Base-by-base conservation (phyloP, 2,113 vertebrate genomes). In the Cololabis saira region DNA sequence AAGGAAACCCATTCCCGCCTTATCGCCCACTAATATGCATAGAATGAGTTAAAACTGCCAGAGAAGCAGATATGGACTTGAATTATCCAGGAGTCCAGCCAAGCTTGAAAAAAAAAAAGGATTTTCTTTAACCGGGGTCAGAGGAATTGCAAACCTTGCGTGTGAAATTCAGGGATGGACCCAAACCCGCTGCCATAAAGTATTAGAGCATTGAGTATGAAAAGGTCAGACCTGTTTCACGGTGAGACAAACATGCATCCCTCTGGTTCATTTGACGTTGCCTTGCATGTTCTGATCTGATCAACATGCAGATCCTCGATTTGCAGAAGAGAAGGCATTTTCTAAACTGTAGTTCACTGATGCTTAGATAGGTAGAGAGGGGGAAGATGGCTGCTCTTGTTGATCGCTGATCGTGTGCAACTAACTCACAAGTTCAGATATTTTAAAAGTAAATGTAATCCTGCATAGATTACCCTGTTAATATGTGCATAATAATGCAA, bases 161-260 rank as follows among this genome's bases (percentile, higher is more conserved):
- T 76, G 74, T 64, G 72, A 80, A 82, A 78, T 68, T 50, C 54
- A n/a, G 21, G 30, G 44, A 76, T 66, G 63, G 63, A 72, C 50
- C 73, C 54, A 51, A 81, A 80, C 60, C 40, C 8, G 6, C 51
- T 63, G 81, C 77, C 87, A 80, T 50, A 67, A 81, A 63, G 27
- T 37, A 67, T 85, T 81, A 84, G 67, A 68, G 85, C 74, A 71
- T 52, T 5, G 48, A 66, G 61, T 43, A 56, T 88, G 87, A 88
- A 88, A 88, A 91, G 87, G 86, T 88, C 87, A 85, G 41, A 51
- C 11, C 12, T 59, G 52, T 58, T 59, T 54, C 56, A 74, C 65
- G 55, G 48, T 33, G 53, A 78, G 59, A 66, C 70, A 5, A 62
- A 78, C 70, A 68, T 18, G 40, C 2, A 64, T 61, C 37, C 19